Evolutionary conservation across 1,140 invertebrate genomes (phyloP).

Genomic region (Pinna nobilis): DNA sequence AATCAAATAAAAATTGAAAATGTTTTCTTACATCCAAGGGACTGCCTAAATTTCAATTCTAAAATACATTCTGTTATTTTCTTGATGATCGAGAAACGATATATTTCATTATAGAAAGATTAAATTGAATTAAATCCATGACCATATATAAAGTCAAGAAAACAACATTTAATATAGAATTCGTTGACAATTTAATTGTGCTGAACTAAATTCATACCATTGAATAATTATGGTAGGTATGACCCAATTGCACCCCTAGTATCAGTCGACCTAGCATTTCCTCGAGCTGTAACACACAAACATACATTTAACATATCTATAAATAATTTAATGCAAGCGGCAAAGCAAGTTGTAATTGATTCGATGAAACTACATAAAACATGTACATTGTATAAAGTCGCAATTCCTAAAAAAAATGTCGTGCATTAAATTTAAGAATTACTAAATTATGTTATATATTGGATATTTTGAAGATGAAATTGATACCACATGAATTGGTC

Average conservation of each 20-base stretch:
- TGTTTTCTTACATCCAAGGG: too few species aligned
- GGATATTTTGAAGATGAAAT: neutral
- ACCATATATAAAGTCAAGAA: too few species aligned
- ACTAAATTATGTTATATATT: neutral
- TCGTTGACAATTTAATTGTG: slow-evolving; percentile 22
- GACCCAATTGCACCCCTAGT: slow-evolving; percentile 30
- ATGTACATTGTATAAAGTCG: neutral
- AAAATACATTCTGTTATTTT: neutral
- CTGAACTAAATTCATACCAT: slow-evolving; percentile 42
- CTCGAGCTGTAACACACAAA: slow-evolving; percentile 46
- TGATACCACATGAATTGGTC: too few species aligned
- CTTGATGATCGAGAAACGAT: neutral
- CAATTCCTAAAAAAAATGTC: neutral
- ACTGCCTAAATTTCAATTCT: too few species aligned
- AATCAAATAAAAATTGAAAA: too few species aligned
- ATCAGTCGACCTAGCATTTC: slow-evolving; percentile 45
- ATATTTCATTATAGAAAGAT: too few species aligned
- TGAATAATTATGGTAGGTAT: slow-evolving; percentile 49
- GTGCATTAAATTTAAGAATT: neutral
- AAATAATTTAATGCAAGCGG: too few species aligned
- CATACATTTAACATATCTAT: neutral
- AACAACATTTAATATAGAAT: too few species aligned
- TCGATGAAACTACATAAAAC: too few species aligned
- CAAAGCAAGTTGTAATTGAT: too few species aligned
- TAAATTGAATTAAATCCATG: too few species aligned